Conservation (phyloP, 1,140 invertebrate genomes). For the Drosophila jambulina region DNA sequence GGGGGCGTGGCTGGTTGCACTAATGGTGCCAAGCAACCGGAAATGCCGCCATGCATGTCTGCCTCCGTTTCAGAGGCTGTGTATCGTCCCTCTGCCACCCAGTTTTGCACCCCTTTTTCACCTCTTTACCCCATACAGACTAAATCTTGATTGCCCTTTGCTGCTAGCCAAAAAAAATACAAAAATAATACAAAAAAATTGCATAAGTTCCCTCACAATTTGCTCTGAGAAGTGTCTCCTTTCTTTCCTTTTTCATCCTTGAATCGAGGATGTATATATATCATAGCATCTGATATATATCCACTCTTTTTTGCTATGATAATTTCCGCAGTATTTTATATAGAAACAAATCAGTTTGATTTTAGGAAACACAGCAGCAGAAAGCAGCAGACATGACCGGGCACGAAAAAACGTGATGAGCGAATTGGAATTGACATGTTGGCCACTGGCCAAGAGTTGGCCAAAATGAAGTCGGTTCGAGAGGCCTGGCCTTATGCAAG, state of each 20-base stretch:
- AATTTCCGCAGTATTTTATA: conserved; percentile 76
- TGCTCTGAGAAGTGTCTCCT: conserved; percentile 11
- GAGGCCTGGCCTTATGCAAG: conserved; percentile 27
- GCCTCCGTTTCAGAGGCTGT: conserved; percentile 77
- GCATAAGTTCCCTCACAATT: conserved; percentile 33
- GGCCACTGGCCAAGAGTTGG: conserved; percentile 56
- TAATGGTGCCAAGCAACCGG: conserved; percentile 82
- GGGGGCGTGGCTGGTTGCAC: conserved; percentile 74
- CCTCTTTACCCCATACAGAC: background rate
- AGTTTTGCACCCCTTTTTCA: background rate
- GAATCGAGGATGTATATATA: conserved; percentile 13
- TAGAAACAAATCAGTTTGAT: conserved; percentile 71
- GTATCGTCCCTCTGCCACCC: conserved; percentile 44
- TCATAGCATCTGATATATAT: conserved; percentile 26
- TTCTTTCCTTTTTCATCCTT: background rate
- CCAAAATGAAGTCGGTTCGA: conserved; percentile 25
- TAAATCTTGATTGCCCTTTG: conserved; percentile 80
- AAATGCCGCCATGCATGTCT: conserved; percentile 83
- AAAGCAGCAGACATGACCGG: background rate
- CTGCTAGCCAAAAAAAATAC: conserved; percentile 43
- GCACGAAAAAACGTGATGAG: conserved; percentile 53
- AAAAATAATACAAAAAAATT: conserved; percentile 24
- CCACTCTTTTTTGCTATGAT: conserved; percentile 64
- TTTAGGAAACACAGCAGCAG: conserved; percentile 19
- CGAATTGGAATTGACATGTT: conserved; percentile 76